These are phyloP conservation scores for Syrista parreyssii DNA, from an alignment of 2,888 invertebrate genomes.

Conservation along the genomic window DNA sequence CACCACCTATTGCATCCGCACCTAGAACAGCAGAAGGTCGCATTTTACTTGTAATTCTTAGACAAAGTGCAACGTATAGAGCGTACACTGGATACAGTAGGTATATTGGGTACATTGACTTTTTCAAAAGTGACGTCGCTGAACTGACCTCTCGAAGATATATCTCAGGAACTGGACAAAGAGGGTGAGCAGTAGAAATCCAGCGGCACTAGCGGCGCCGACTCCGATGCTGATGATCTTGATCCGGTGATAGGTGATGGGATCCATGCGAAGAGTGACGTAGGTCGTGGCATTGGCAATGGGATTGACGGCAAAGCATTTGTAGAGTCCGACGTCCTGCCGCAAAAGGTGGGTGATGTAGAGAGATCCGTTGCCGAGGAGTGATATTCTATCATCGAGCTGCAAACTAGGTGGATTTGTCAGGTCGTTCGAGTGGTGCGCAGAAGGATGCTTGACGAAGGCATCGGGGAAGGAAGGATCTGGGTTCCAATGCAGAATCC, in stretches of 20 bases:
- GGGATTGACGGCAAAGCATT: conserved; percentile 87
- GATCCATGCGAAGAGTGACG: conserved; percentile 85
- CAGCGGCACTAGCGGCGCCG: conserved; percentile 83
- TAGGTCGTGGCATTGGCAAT: conserved; percentile 82
- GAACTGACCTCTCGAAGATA: conserved; percentile 77
- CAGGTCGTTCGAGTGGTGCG: conserved; percentile 70
- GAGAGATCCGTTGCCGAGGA: conserved; percentile 83
- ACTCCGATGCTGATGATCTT: conserved; percentile 86
- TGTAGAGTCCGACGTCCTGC: conserved; percentile 86
- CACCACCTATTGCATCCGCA: conserved; percentile 80
- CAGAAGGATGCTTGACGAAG: conserved; percentile 75
- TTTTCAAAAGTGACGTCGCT: not conserved
- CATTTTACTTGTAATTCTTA: not conserved
- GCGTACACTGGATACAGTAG: not conserved
- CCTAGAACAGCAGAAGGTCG: conserved; percentile 62
- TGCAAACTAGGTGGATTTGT: conserved; percentile 59
- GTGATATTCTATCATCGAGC: conserved; percentile 70
- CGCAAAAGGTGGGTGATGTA: conserved; percentile 78
- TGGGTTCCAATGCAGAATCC: conserved; percentile 83
- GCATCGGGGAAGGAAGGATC: conserved; percentile 75
- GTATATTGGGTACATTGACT: not conserved
- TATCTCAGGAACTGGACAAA: conserved; percentile 81
- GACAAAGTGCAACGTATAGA: too few species aligned
- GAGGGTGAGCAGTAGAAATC: conserved; percentile 83
- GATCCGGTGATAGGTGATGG: conserved; percentile 84